Evolutionary conservation across 2,888 invertebrate genomes (phyloP).

Genomic region (Dascillus cervinus): DNA sequence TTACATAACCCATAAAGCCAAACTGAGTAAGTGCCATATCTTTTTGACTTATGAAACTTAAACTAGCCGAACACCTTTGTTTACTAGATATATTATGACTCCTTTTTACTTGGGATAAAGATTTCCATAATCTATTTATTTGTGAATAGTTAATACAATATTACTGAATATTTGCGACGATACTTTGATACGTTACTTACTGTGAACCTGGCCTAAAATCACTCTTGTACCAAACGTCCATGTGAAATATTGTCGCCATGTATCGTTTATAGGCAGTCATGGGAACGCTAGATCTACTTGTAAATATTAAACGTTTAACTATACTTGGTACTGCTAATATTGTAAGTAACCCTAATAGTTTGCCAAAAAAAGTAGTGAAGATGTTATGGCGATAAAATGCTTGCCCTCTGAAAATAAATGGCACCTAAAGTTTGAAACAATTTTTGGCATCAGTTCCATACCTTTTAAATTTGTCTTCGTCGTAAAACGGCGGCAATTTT

Average conservation of each 20-base stretch:
- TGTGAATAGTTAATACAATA: constrained; percentile 1
- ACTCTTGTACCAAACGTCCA: constrained; percentile 68
- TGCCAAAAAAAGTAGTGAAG: constrained; percentile 61
- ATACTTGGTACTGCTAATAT: constrained; percentile 71
- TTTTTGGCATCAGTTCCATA: constrained; percentile 30
- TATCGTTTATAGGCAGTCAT: constrained; percentile 69
- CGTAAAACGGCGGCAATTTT: constrained; percentile 59
- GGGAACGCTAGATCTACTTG: constrained; percentile 60
- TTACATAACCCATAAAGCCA: constrained; percentile 73
- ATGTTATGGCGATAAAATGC: constrained; percentile 62
- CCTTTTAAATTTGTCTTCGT: constrained; percentile 58
- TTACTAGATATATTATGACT: constrained; percentile 59
- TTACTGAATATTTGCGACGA: neutral
- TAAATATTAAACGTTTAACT: constrained; percentile 60
- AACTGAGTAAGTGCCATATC: constrained; percentile 83
- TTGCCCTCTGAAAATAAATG: constrained; percentile 55
- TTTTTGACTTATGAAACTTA: constrained; percentile 63
- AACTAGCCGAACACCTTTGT: constrained; percentile 41
- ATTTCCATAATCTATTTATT: constrained; percentile 56
- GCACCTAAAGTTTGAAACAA: constrained; percentile 2
- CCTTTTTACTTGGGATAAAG: constrained; percentile 56
- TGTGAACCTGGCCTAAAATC: constrained; percentile 54
- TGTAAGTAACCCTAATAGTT: constrained; percentile 67
- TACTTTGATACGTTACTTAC: constrained; percentile 47
- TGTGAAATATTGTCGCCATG: constrained; percentile 69